phyloP scores from a whole-genome alignment of 2,113 vertebrate species.

The Seriola aureovittata region DNA sequence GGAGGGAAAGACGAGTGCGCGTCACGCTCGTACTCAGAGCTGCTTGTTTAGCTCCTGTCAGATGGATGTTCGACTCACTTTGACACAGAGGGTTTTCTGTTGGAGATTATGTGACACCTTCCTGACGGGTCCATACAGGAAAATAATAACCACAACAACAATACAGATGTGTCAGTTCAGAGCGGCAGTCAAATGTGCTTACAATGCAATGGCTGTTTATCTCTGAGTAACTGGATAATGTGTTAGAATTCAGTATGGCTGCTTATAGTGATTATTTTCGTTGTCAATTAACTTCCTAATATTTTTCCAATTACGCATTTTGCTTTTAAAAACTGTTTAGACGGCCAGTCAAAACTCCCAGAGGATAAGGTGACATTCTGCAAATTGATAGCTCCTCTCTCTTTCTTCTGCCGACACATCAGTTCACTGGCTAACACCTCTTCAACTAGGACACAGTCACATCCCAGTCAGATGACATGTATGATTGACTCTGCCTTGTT shows the following conservation, averaged over 20 bases:
- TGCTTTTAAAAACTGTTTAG: not conserved
- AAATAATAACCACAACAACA: not conserved
- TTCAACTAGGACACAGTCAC: too few species aligned
- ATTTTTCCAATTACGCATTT: conserved; percentile 2
- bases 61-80: not conserved
- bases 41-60: conserved; percentile 1
- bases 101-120: conserved; percentile 1
- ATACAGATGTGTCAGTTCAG: too few species aligned
- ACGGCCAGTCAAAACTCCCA: not conserved
- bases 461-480: too few species aligned
- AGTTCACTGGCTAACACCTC: too few species aligned
- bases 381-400: not conserved
- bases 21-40: not conserved
- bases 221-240: not conserved
- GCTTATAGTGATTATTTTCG: not conserved
- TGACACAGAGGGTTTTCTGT: not conserved
- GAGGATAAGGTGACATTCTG: not conserved
- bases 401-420: too few species aligned
- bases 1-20: not conserved
- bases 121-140: not conserved
- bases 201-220: not conserved
- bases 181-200: not conserved
- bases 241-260: not conserved
- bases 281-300: conserved; percentile 2
- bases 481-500: too few species aligned